A percentile compares a stretch with the other conserved stretches of the same genome.
Evolutionary conservation across 2,113 vertebrate genomes (phyloP).

Genomic region (Cyprinus carpio): DNA sequence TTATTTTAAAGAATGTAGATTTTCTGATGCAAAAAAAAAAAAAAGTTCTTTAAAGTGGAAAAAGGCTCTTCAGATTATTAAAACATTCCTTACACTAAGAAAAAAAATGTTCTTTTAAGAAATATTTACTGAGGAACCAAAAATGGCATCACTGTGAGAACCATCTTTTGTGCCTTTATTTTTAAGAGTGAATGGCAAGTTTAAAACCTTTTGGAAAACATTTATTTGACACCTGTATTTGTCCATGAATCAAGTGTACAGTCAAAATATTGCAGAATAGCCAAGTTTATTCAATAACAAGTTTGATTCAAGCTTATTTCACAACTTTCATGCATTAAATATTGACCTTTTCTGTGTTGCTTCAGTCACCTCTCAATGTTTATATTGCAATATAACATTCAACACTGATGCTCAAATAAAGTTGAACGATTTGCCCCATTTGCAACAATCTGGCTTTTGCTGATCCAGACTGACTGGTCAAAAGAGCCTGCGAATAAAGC

Average conservation of each 20-base stretch:
- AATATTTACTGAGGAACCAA: too few species aligned
- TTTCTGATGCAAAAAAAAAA: background rate
- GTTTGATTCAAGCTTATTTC: constrained; percentile 75
- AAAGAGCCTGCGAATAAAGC: constrained; percentile 48
- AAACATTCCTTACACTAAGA: background rate
- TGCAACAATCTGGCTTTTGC: constrained; percentile 43
- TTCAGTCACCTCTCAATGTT: background rate
- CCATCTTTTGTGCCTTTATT: too few species aligned
- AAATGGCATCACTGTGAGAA: too few species aligned
- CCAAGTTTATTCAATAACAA: constrained; percentile 27
- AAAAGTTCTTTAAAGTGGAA: too few species aligned
- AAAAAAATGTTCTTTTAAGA: too few species aligned
- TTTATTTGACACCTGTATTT: background rate
- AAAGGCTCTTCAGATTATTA: background rate
- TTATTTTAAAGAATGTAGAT: too few species aligned
- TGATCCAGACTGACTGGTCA: constrained; percentile 53
- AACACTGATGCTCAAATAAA: constrained; percentile 10
- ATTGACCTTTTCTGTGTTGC: background rate
- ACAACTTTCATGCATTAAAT: background rate
- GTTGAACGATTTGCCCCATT: constrained; percentile 33
- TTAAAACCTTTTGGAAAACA: background rate
- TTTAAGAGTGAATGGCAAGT: background rate
- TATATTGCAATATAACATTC: background rate
- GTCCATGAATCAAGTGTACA: background rate
- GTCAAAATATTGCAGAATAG: background rate